phyloP scores from a whole-genome alignment of 2,888 invertebrate species.

The Trichogramma evanescens region DNA sequence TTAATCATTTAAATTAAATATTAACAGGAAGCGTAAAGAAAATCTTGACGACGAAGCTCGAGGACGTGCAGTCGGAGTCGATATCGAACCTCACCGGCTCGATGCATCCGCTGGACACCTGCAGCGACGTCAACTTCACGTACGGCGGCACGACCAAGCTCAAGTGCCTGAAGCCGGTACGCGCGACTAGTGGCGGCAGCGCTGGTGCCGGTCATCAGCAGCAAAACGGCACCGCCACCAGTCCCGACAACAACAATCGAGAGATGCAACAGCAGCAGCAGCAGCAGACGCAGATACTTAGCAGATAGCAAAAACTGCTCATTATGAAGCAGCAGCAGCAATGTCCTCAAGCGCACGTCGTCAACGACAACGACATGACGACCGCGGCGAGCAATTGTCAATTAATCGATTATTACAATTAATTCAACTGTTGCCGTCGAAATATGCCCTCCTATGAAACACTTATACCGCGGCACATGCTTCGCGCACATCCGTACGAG shows the following conservation, averaged over 20 bases:
- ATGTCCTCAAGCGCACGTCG: conserved; percentile 19
- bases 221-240: conserved; percentile 29
- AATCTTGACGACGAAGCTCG: conserved; percentile 46
- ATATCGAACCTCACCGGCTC: conserved; percentile 45
- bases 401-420: conserved; percentile 1
- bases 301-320: conserved; percentile 40
- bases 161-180: conserved; percentile 61
- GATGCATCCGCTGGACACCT: conserved; percentile 68
- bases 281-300: conserved; percentile 37
- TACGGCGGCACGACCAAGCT: conserved; percentile 75
- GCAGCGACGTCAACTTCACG: conserved; percentile 68
- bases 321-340: conserved; percentile 5
- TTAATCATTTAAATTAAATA: neutral
- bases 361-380: conserved; percentile 1
- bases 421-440: neutral
- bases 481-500: too few species aligned
- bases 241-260: conserved; percentile 32
- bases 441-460: neutral
- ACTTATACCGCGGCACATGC: neutral
- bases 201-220: neutral
- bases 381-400: conserved; percentile 12
- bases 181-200: conserved; percentile 11
- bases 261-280: conserved; percentile 38
- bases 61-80: conserved; percentile 47
- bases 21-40: conserved; percentile 32